Conservation (phyloP, 2,888 invertebrate genomes). For the Mamestra brassicae region DNA sequence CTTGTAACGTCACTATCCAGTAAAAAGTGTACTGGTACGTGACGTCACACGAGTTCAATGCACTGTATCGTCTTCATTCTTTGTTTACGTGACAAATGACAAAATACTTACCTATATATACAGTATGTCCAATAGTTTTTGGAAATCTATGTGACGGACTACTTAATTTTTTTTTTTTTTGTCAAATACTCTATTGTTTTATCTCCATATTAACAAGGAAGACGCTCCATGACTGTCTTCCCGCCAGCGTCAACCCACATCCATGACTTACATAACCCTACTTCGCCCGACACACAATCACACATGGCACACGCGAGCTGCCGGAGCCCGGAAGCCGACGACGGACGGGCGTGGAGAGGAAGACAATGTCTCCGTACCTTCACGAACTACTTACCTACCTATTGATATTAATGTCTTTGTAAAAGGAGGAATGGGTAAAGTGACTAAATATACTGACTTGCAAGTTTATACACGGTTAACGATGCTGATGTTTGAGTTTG, state of each 20-base stretch:
- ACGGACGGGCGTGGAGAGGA: background rate
- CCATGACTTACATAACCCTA: background rate
- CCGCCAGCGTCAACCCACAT: conserved; percentile 33
- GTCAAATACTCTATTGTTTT: background rate
- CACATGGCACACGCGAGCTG: conserved; percentile 37
- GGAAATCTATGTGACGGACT: too few species aligned
- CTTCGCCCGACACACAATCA: too few species aligned
- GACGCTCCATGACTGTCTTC: background rate
- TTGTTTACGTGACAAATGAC: too few species aligned
- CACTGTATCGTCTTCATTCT: too few species aligned
- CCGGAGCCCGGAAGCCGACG: conserved; percentile 17
- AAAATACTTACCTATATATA: too few species aligned
- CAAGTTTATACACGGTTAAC: too few species aligned
- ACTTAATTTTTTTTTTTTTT: background rate
- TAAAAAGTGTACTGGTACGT: too few species aligned
- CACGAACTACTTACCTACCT: background rate
- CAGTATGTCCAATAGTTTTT: too few species aligned
- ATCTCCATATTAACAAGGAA: background rate
- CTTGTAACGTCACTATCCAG: too few species aligned
- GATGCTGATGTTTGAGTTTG: too few species aligned
- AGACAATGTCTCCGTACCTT: background rate
- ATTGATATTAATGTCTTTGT: conserved; percentile 24
- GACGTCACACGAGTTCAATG: too few species aligned
- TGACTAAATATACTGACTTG: background rate
- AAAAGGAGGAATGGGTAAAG: background rate